A percentile compares a stretch with the other conserved stretches of the same genome.
Conservation (phyloP, 2,888 invertebrate genomes). For the Griposia aprilina region DNA sequence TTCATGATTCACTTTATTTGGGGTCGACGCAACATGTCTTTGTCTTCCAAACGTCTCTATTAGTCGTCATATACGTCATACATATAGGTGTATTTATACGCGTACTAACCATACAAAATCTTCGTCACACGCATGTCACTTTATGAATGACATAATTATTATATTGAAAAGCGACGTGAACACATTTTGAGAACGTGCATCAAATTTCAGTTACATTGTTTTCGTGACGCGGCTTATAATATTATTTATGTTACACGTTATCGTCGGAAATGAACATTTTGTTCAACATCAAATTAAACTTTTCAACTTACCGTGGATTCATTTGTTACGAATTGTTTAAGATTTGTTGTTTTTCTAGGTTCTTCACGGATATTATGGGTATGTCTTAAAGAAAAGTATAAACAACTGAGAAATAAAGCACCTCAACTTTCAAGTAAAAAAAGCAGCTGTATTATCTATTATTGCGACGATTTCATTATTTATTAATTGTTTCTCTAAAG, state of each 20-base stretch:
- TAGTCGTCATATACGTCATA: neutral
- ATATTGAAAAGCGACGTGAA: constrained; percentile 41
- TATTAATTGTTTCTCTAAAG: neutral
- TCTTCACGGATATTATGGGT: too few species aligned
- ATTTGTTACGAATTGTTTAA: too few species aligned
- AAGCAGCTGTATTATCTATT: too few species aligned
- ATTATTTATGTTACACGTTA: constrained; percentile 14
- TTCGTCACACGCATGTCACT: constrained; percentile 6
- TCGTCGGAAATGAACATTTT: neutral
- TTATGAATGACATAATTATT: constrained; percentile 28
- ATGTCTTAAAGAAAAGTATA: too few species aligned
- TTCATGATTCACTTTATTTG: too few species aligned
- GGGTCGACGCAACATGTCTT: too few species aligned
- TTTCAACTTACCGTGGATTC: too few species aligned
- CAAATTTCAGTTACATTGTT: constrained; percentile 38
- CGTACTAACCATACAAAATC: constrained; percentile 4
- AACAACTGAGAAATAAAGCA: too few species aligned
- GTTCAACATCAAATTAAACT: neutral
- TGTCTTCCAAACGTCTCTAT: too few species aligned
- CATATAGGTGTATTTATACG: neutral
- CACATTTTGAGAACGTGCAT: constrained; percentile 26
- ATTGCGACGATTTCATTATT: neutral
- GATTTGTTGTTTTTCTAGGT: too few species aligned
- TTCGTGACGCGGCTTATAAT: constrained; percentile 17
- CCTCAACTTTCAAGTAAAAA: too few species aligned